Evolutionary conservation across 1,140 invertebrate genomes (phyloP), one percentile per base, ranked within the genome.

Genomic region (Drosophila pseudoobscura): DNA sequence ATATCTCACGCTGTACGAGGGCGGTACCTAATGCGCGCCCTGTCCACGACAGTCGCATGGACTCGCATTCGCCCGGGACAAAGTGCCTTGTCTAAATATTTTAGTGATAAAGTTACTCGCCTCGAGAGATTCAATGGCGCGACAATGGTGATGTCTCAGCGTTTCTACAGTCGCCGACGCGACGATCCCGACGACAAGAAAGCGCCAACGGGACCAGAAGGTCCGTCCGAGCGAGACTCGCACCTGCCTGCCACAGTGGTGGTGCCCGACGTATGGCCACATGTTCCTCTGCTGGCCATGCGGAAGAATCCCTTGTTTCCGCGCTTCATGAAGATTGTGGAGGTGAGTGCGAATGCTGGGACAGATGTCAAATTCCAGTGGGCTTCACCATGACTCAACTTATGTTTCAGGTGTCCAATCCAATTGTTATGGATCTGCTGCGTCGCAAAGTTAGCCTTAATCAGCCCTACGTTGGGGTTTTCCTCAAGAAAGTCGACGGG

Each of bases 391-490:
- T 17, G 24, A 35, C 17, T 24, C 3, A 47, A 8, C 17, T 9
- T 31, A 6, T 13, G 17, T 43, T 50, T 93, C 89, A 97, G 96
- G 93, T 99, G 13, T 95, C 95, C 20, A 96, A 99, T 93, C 96
- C 97, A 66, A 92, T 94, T 50, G 92, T 99, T 46, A 97, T 99
- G 83, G 96, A 98, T 90, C 91, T 99, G 29, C 94, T 99, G 61
- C 94, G 97, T 92, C 94, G 97, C 75, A 99, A 99, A 93, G 97
- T 99, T 0, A 96, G 96, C 91, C 91, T 99, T 6, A 98, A 98
- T 92, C 97, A 99, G 90, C 99, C 99, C 0, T 99, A 99, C 92
- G 96, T 98, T 75, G 99, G 99, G 39, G 96, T 99, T 13, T 99
- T 99, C 92, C 93, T 99, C 73, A 99, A 99, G 89, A 98, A 96